Conservation (phyloP, 1,140 invertebrate genomes). For the Stratiolaelaps scimitus region DNA sequence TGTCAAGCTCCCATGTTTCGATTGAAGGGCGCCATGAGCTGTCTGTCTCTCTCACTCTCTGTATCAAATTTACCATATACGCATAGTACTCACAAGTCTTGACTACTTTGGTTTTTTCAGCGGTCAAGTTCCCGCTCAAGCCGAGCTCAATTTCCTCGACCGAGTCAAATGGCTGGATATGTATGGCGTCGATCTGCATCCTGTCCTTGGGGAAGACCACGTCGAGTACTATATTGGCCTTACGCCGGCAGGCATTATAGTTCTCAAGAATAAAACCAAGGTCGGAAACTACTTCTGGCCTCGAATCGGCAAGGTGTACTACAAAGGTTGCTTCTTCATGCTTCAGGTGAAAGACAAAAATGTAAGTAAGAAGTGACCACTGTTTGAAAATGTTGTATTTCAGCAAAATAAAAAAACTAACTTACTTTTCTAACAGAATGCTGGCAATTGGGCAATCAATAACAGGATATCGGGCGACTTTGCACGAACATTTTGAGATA, state of each 20-base stretch:
- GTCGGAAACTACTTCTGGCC: conserved; percentile 99
- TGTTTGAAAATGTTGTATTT: conserved; percentile 3
- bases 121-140: conserved; percentile 58
- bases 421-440: not conserved
- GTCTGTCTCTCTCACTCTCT: no score
- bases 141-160: conserved; percentile 79
- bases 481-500: no score
- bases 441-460: no score
- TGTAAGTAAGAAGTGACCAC: conserved; percentile 49
- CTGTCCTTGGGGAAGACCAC: conserved; percentile 73
- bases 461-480: no score
- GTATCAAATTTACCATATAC: no score
- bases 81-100: no score
- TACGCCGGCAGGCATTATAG: conserved; percentile 90
- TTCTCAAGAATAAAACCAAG: conserved; percentile 86
- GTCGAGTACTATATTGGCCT: conserved; percentile 91
- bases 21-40: no score
- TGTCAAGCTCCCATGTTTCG: no score
- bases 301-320: conserved; percentile 80
- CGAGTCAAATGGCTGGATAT: conserved; percentile 91
- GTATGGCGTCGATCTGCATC: conserved; percentile 93
- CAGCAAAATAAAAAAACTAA: conserved; percentile 35
- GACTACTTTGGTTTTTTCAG: conserved; percentile 30
- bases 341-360: conserved; percentile 86
- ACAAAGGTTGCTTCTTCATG: conserved; percentile 85